phyloP scores from a whole-genome alignment of 2,888 invertebrate genomes.

The Melieria omissa region DNA sequence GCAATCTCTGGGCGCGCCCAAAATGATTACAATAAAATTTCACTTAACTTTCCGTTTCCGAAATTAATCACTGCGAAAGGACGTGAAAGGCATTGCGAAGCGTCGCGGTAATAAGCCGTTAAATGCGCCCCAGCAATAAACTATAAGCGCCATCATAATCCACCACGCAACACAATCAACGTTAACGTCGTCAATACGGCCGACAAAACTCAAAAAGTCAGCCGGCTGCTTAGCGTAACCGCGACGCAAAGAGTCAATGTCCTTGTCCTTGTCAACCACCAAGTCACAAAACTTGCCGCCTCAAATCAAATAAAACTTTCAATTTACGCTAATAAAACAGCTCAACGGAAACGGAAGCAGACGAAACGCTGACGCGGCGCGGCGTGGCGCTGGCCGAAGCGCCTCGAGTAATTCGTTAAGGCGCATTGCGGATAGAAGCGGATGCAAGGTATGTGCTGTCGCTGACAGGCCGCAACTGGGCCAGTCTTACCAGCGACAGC shows the following conservation, averaged over 20 bases:
- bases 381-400: too few species aligned
- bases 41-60: not conserved
- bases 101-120: conserved; percentile 27
- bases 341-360: too few species aligned
- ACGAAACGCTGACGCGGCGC: too few species aligned
- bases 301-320: conserved; percentile 22
- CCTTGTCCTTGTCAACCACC: too few species aligned
- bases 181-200: not conserved
- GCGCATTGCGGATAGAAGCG: too few species aligned
- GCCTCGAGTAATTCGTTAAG: too few species aligned
- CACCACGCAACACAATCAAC: not conserved
- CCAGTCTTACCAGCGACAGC: not conserved
- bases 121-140: conserved; percentile 14
- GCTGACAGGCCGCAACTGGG: conserved; percentile 16
- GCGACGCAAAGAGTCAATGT: too few species aligned
- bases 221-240: not conserved
- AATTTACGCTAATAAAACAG: conserved; percentile 26
- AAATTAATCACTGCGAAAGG: conserved; percentile 6
- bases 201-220: not conserved
- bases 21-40: not conserved
- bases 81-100: conserved; percentile 1
- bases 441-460: not conserved
- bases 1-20: not conserved
- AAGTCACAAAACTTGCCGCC: not conserved
- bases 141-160: not conserved